phyloP scores from a whole-genome alignment of 2,888 invertebrate species.

The Hermaeophaga mercurialis region DNA sequence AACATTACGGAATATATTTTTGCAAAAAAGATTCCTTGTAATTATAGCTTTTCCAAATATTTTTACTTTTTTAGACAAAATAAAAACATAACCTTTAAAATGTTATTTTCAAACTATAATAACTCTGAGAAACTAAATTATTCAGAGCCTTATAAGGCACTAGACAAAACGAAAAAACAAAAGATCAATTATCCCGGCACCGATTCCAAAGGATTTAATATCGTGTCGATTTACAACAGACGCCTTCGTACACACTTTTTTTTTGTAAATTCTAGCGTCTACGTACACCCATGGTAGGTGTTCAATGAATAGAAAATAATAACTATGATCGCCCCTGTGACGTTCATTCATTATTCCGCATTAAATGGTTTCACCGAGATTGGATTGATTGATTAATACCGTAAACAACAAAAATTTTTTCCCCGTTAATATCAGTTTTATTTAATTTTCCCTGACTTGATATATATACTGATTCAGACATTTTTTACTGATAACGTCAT shows the following conservation, averaged over 20 bases:
- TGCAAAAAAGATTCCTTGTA: too few species aligned
- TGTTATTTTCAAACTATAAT: too few species aligned
- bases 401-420: too few species aligned
- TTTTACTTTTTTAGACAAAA: too few species aligned
- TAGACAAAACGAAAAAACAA: background rate
- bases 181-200: background rate
- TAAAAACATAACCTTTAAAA: too few species aligned
- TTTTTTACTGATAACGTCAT: too few species aligned
- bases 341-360: slow-evolving; percentile 4
- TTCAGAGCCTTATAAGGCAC: background rate
- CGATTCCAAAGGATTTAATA: background rate
- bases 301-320: slow-evolving; percentile 7
- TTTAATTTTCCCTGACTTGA: too few species aligned
- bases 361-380: background rate
- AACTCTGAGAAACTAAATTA: too few species aligned
- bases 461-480: too few species aligned
- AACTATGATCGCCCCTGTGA: background rate
- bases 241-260: slow-evolving; percentile 2
- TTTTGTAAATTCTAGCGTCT: background rate
- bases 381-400: background rate
- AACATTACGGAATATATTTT: too few species aligned
- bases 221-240: background rate
- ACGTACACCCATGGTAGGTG: slow-evolving; percentile 1
- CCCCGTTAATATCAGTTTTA: too few species aligned
- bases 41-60: too few species aligned